Evolutionary conservation across 2,888 invertebrate species (phyloP).

Genomic region (Lathronympha strigana): DNA sequence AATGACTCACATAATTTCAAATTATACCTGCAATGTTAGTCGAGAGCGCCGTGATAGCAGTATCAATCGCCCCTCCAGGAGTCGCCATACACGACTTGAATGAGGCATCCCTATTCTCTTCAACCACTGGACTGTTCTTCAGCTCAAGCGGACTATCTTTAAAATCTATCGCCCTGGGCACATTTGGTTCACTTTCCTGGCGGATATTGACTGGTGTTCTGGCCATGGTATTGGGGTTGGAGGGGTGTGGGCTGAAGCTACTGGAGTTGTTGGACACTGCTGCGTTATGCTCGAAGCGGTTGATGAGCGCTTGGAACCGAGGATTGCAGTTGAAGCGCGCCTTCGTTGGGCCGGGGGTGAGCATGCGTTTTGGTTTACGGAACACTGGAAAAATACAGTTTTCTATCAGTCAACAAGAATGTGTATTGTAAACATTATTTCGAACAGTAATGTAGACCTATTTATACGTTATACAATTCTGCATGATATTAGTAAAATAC

Average conservation of each 20-base stretch:
- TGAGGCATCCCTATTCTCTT: constrained; percentile 68
- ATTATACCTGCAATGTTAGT: constrained; percentile 51
- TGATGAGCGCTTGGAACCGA: constrained; percentile 76
- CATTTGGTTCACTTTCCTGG: constrained; percentile 56
- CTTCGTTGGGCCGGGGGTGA: constrained; percentile 77
- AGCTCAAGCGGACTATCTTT: constrained; percentile 66
- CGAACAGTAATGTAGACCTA: no score
- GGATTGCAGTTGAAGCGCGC: constrained; percentile 68
- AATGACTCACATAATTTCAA: not conserved
- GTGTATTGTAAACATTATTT: no score
- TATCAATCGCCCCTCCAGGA: constrained; percentile 56
- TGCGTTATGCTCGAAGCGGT: constrained; percentile 68
- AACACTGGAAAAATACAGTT: constrained; percentile 61
- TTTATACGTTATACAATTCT: no score
- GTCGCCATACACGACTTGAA: constrained; percentile 71
- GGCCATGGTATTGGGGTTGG: not conserved
- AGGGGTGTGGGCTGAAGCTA: not conserved
- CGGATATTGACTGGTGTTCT: constrained; percentile 55
- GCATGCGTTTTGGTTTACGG: constrained; percentile 76
- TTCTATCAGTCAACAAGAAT: not conserved
- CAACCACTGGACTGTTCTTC: constrained; percentile 46
- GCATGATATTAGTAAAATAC: no score
- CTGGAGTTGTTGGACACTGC: not conserved
- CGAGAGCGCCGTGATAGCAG: constrained; percentile 68
- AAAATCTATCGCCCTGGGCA: constrained; percentile 76